These are phyloP conservation scores for Benthosema pterotum DNA, from an alignment of 2,797 vertebrate genomes.

Conservation along the genomic window DNA sequence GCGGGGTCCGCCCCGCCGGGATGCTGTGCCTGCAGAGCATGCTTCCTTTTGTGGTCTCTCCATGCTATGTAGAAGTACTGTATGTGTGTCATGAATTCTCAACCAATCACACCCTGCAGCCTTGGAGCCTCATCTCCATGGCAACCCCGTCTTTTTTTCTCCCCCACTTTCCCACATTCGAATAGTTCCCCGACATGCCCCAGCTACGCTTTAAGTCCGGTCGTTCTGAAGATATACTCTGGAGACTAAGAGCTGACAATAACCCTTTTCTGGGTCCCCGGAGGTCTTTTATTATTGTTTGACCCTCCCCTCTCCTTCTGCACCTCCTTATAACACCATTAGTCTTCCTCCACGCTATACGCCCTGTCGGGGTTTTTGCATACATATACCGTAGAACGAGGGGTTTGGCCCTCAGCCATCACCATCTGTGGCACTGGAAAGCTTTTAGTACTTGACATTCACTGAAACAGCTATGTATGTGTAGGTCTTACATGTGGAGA, in stretches of 20 bases:
- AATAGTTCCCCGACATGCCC: slow-evolving; percentile 33
- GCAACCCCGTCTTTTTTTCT: slow-evolving; percentile 54
- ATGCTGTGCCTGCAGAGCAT: slow-evolving; percentile 19
- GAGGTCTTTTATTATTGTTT: not conserved
- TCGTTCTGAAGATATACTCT: slow-evolving; percentile 25
- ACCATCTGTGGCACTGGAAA: slow-evolving; percentile 31
- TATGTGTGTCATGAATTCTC: slow-evolving; percentile 44
- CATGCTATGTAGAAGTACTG: slow-evolving; percentile 23
- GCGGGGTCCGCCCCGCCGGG: slow-evolving; percentile 25
- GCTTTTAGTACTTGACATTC: slow-evolving; percentile 6
- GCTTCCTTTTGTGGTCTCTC: slow-evolving; percentile 34
- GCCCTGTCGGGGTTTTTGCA: not conserved
- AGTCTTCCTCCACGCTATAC: slow-evolving; percentile 19
- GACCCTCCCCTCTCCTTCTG: not conserved
- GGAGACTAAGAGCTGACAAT: slow-evolving; percentile 15
- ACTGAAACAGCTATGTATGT: not conserved
- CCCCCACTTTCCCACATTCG: slow-evolving; percentile 19
- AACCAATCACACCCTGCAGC: slow-evolving; percentile 45
- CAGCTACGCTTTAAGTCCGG: slow-evolving; percentile 8
- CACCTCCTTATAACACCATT: not conserved
- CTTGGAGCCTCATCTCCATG: slow-evolving; percentile 59
- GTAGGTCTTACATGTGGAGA: not conserved
- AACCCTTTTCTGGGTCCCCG: slow-evolving; percentile 5
- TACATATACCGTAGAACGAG: slow-evolving; percentile 5
- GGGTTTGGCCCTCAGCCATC: slow-evolving; percentile 32